Percentiles rank a stretch among this genome's conserved stretches.
Conservation (phyloP, 2,797 vertebrate genomes). For the Cyclopterus lumpus region DNA sequence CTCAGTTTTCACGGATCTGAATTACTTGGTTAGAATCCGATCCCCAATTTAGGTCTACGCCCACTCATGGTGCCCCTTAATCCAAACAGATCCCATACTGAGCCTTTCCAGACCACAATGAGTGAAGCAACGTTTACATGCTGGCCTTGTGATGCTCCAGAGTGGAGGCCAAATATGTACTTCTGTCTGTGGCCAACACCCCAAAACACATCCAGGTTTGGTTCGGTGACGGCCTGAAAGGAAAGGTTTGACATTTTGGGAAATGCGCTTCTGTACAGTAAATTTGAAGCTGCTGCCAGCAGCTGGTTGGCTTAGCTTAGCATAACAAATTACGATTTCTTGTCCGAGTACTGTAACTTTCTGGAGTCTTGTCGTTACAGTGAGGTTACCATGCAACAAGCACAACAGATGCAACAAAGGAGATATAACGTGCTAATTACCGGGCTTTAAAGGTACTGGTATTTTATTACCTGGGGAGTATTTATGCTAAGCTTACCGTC, state of each 20-base stretch:
- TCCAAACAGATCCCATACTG: not conserved
- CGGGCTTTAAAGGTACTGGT: not conserved
- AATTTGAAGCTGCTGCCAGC: not conserved
- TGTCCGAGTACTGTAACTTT: not conserved
- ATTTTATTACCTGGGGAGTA: too few relatives aligned
- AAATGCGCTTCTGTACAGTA: not conserved
- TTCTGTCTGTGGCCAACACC: not conserved
- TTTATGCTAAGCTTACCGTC: conserved; percentile 12
- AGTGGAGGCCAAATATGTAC: not conserved
- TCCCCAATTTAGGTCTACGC: not conserved
- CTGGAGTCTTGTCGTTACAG: not conserved
- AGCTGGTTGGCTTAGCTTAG: not conserved
- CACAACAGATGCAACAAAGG: not conserved
- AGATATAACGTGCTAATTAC: not conserved
- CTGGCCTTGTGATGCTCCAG: not conserved
- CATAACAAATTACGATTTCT: not conserved
- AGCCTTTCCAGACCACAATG: not conserved
- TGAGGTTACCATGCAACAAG: not conserved
- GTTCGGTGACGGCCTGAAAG: not conserved
- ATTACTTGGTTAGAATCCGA: not conserved
- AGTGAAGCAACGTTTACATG: not conserved
- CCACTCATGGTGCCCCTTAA: not conserved
- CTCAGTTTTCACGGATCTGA: not conserved
- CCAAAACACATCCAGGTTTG: not conserved
- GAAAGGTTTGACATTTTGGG: not conserved